A percentile compares a stretch with the other conserved stretches of the same genome.
Conservation (phyloP, 2,888 invertebrate species). For the Calliopum simillimum region DNA sequence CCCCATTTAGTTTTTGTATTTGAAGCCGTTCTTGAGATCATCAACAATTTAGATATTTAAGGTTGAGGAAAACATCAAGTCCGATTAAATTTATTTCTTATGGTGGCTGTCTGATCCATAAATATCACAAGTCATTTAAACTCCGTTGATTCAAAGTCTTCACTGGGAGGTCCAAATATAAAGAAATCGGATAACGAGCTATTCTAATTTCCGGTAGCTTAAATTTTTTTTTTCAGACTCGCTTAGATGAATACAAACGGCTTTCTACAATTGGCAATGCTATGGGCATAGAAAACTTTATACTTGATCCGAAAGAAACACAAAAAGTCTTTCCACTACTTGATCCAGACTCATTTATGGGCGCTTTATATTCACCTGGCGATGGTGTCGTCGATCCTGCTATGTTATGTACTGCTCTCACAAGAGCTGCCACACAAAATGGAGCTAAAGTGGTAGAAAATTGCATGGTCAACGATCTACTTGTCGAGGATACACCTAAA, state of each 20-base stretch:
- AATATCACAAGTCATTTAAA: too few relatives aligned
- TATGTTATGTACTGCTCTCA: slow-evolving; percentile 81
- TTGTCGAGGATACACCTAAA: slow-evolving; percentile 72
- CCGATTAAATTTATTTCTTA: too few relatives aligned
- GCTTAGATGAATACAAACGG: slow-evolving; percentile 86
- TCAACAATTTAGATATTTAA: too few relatives aligned
- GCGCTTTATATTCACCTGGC: slow-evolving; percentile 81
- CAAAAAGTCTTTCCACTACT: slow-evolving; percentile 82
- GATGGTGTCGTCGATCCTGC: slow-evolving; percentile 90
- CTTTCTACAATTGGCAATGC: slow-evolving; percentile 83
- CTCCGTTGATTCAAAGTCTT: too few relatives aligned
- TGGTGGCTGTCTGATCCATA: too few relatives aligned
- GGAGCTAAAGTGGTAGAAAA: slow-evolving; percentile 83
- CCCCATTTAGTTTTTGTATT: too few relatives aligned
- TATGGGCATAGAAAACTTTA: slow-evolving; percentile 80
- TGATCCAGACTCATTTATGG: slow-evolving; percentile 79
- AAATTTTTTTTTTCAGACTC: slow-evolving; percentile 69
- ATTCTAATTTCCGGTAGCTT: too few relatives aligned
- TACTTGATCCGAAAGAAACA: slow-evolving; percentile 80
- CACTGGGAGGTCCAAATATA: too few relatives aligned
- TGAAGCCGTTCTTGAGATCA: too few relatives aligned
- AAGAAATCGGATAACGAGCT: too few relatives aligned
- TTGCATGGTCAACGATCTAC: slow-evolving; percentile 78
- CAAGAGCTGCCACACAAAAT: slow-evolving; percentile 76
- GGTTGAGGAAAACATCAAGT: too few relatives aligned